Evolutionary conservation across 2,797 vertebrate genomes (phyloP).

Genomic region (Crocidura indochinensis): DNA sequence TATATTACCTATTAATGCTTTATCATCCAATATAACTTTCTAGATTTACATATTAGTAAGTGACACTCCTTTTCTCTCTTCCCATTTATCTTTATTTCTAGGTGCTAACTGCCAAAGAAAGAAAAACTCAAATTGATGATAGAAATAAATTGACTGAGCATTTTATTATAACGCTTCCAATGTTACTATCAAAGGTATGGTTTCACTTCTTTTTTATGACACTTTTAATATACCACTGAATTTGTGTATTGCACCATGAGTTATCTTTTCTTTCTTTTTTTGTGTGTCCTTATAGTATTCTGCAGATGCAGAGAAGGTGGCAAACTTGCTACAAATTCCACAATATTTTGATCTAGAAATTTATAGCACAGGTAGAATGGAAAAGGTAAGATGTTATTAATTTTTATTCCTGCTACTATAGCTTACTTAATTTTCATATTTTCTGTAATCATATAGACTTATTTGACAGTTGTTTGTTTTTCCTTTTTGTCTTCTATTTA

Average conservation of each 20-base stretch:
- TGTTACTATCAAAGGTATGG: slow-evolving; percentile 97
- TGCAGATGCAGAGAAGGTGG: slow-evolving; percentile 98
- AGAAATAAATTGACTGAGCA: slow-evolving; percentile 99
- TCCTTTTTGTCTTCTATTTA: neutral
- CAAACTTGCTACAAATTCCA: slow-evolving; percentile 98
- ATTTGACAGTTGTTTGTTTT: slow-evolving; percentile 56
- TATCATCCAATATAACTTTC: slow-evolving; percentile 63
- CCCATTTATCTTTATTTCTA: slow-evolving; percentile 86
- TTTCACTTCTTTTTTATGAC: slow-evolving; percentile 65
- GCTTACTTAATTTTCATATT: slow-evolving; percentile 56
- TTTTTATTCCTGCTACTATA: slow-evolving; percentile 50
- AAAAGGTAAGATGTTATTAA: slow-evolving; percentile 91
- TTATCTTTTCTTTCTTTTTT: slow-evolving; percentile 47
- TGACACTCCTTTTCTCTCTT: slow-evolving; percentile 67
- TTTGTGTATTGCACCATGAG: slow-evolving; percentile 46
- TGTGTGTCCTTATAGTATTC: slow-evolving; percentile 92
- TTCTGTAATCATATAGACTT: neutral
- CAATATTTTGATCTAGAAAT: slow-evolving; percentile 99
- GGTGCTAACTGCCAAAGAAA: slow-evolving; percentile 99
- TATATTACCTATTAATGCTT: slow-evolving; percentile 35
- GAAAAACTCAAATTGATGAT: slow-evolving; percentile 99
- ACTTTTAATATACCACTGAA: slow-evolving; percentile 15
- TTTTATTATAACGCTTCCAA: slow-evolving; percentile 99
- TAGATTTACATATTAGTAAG: slow-evolving; percentile 54
- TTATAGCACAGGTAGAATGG: slow-evolving; percentile 97